Base-by-base conservation (phyloP, 92 coral and sea anemone species). In the Epizoanthus stellaris region DNA sequence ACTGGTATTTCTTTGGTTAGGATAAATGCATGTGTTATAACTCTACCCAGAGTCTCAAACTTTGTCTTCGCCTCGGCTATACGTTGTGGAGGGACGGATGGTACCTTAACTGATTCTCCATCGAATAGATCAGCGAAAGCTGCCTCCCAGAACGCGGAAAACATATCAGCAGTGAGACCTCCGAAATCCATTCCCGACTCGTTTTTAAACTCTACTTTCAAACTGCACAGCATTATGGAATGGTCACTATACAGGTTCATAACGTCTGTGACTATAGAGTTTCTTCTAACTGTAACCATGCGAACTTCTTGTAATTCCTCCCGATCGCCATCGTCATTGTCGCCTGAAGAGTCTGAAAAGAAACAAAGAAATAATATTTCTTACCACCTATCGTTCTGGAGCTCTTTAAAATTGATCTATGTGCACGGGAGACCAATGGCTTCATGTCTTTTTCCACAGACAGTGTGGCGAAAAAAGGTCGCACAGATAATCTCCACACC, bases 161-260 rank as follows among this genome's bases (percentile, higher is more conserved):
- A 91, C 81, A 91, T 57, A 61, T 91, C 93, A n/a, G 77, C 79
- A 7, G 93, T 84, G 43, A 85, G 70, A 7, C 93, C 93, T 61
- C 93, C 93, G 47, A 91, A 91, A 75, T 87, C 93, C 80, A 91
- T 56, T 14, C 82, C 89, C 40, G 73, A 73, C 62, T 82, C 91
- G 38, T 82, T 88, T 52, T 67, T 61, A 84, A 91, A 87, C 12
- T 17, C 43, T 9, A 87, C 93, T 59, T 73, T 77, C 45, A 91
- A 69, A 40, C 73, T 69, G 74, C 83, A 76, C 13, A 64, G 60
- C 10, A 73, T 45, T 5, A 91, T 80, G 53, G 86, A 47, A 4
- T 17, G 52, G 67, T 91, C 85, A 39, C 75, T 82, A 47, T 90
- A 87, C 38, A 87, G 59, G n/a, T 81, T 67, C 82, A 86, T 67